These are phyloP conservation scores for Hololepta plana DNA, from an alignment of 2,888 invertebrate genomes.

Conservation along the genomic window DNA sequence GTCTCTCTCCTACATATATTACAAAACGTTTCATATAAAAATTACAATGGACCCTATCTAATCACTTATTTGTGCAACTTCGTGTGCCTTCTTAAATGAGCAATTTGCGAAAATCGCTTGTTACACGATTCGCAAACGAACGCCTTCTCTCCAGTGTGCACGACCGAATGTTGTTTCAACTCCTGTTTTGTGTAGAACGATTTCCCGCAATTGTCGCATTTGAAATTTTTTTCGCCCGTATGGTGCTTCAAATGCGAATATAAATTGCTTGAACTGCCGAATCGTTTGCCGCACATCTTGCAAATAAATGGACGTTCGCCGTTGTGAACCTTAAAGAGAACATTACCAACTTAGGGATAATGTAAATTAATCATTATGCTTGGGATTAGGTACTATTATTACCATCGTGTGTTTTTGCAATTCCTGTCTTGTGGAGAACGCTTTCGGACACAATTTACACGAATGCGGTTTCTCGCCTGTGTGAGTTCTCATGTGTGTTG, in stretches of 20 bases:
- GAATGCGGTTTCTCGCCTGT: constrained; percentile 16
- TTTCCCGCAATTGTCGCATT: constrained; percentile 18
- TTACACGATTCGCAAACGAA: constrained; percentile 16
- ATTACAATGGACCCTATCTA: no score
- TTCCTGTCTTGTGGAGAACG: constrained; percentile 18
- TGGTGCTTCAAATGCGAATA: constrained; percentile 18
- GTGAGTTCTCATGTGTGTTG: constrained; percentile 19
- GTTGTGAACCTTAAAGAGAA: constrained; percentile 15
- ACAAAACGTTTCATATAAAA: no score
- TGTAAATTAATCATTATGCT: neutral
- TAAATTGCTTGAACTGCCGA: constrained; percentile 18
- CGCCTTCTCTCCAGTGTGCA: constrained; percentile 18
- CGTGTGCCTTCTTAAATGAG: constrained; percentile 16
- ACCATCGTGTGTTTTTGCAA: constrained; percentile 19
- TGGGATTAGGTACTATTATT: constrained; percentile 1
- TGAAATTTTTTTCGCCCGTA: constrained; percentile 18
- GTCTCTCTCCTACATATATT: no score
- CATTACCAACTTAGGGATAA: neutral
- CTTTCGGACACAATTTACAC: constrained; percentile 17
- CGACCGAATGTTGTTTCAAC: constrained; percentile 17
- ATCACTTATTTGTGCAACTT: constrained; percentile 17
- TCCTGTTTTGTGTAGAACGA: constrained; percentile 19
- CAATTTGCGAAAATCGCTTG: constrained; percentile 18
- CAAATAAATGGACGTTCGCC: constrained; percentile 19
- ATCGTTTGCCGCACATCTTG: constrained; percentile 17